Evolutionary conservation across 2,888 invertebrate genomes (phyloP), one percentile per base, ranked within the genome.

Genomic region (Scaeva pyrastri): DNA sequence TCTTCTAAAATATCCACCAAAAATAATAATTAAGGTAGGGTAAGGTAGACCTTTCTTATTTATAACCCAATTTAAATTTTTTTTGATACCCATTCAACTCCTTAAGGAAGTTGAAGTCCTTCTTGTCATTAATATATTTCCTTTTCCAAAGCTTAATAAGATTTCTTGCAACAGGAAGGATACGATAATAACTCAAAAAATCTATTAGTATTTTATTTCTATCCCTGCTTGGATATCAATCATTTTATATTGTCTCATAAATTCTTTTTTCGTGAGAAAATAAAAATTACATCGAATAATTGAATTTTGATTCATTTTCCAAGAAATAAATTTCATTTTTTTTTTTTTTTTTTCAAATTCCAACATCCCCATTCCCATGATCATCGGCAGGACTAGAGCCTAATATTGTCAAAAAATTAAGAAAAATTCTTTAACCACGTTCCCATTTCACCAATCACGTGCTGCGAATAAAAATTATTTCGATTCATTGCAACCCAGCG

Each of bases 381-480:
- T 16, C 8, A 4, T 31, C 31, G 16, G 11, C 16, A 36, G n/a
- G 14, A 19, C 14, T 41, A n/a, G n/a, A n/a, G 41, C 45, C 64
- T 45, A 64, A 66, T 50, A 50, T 50, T 66, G 50, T 50, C 26
- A 72, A 62, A 55, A 45, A 68, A 76, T 77, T 82, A 52, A 64
- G 48, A 48, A 66, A 60, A 73, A 71, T 45, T 73, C 64, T 62
- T 68, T 39, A 68, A 72, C 76, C 76, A 81, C 70, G 74, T 87
- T 52, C 66, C 64, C 56, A 68, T 78, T 68, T 52, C 50, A 41
- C 45, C 68, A 78, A 79, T 88, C 88, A 88, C 88, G 88, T 88
- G 82, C 86, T 21, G 58, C 76, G 79, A 88, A 88, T 88, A 88
- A 88, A 86, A 88, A 86, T 88, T 82, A 88, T 78, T 88, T 88